Evolutionary conservation across 2,113 vertebrate species (phyloP).

Genomic region (Raja brachyura): DNA sequence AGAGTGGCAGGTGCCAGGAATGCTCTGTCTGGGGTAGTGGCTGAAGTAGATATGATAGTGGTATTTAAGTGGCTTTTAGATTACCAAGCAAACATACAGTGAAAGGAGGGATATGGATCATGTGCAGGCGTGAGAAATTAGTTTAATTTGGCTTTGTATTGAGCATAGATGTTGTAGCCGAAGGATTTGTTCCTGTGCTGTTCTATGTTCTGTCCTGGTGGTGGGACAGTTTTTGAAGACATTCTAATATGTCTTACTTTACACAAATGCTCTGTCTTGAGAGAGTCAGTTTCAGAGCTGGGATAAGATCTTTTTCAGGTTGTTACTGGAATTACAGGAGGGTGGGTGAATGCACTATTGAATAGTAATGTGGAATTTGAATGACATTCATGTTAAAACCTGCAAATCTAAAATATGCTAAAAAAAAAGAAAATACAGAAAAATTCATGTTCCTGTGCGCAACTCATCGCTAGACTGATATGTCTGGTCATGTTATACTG

Average conservation of each 20-base stretch:
- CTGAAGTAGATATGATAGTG: too few species aligned
- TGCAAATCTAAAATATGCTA: background rate
- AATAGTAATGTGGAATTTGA: background rate
- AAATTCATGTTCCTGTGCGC: background rate
- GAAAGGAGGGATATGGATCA: too few species aligned
- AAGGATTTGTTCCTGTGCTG: too few species aligned
- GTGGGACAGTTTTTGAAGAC: background rate
- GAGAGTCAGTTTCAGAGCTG: background rate
- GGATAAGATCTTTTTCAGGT: background rate
- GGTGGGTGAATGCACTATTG: background rate
- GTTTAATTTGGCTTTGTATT: background rate
- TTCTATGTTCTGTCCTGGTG: background rate
- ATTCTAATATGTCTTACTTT: background rate
- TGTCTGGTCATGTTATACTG: background rate
- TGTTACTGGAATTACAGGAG: background rate
- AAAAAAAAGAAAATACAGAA: background rate
- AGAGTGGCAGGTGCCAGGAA: too few species aligned
- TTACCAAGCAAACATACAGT: too few species aligned
- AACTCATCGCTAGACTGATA: background rate
- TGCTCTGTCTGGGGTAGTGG: too few species aligned
- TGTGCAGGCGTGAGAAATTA: too few species aligned
- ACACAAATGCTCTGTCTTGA: background rate
- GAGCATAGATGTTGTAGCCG: too few species aligned
- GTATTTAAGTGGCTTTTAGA: too few species aligned
- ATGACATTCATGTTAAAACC: constrained; percentile 21